Percentiles rank a stretch among this genome's conserved stretches.
Conservation (phyloP, 2,113 vertebrate species). For the Chaenogobius annularis region DNA sequence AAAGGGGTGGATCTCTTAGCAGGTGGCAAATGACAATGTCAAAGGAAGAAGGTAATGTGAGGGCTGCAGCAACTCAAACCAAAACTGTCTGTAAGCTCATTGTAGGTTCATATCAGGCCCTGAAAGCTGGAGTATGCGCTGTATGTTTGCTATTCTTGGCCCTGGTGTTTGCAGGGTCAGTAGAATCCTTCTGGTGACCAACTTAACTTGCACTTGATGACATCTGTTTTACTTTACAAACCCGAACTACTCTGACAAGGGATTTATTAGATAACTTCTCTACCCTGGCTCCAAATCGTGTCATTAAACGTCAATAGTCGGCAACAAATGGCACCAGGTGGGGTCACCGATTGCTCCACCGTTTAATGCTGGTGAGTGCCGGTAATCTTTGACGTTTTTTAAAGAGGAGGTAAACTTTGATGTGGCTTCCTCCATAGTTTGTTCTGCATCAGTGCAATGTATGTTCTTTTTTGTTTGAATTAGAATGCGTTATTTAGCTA, state of each 20-base stretch:
- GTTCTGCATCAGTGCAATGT: neutral
- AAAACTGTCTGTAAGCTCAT: neutral
- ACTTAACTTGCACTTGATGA: neutral
- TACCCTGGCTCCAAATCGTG: neutral
- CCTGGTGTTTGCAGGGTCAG: conserved; percentile 42
- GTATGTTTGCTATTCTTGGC: conserved; percentile 55
- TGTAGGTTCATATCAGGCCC: conserved; percentile 2
- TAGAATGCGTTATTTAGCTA: neutral
- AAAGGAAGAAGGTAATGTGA: conserved; percentile 24
- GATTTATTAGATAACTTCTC: neutral
- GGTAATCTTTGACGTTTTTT: neutral
- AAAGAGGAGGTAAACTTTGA: neutral
- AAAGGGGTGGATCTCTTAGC: conserved; percentile 20
- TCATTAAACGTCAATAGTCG: neutral
- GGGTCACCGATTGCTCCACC: conserved; percentile 9
- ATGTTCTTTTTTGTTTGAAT: neutral
- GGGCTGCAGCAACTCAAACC: neutral
- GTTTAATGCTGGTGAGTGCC: neutral
- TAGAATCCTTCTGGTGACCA: conserved; percentile 17
- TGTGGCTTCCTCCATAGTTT: neutral
- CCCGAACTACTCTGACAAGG: neutral
- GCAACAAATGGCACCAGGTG: conserved; percentile 8
- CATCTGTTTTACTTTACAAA: neutral
- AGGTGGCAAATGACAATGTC: conserved; percentile 59
- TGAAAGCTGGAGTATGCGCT: conserved; percentile 31